phyloP scores from a whole-genome alignment of 2,113 vertebrate genomes.

The Tachysurus fulvidraco region DNA sequence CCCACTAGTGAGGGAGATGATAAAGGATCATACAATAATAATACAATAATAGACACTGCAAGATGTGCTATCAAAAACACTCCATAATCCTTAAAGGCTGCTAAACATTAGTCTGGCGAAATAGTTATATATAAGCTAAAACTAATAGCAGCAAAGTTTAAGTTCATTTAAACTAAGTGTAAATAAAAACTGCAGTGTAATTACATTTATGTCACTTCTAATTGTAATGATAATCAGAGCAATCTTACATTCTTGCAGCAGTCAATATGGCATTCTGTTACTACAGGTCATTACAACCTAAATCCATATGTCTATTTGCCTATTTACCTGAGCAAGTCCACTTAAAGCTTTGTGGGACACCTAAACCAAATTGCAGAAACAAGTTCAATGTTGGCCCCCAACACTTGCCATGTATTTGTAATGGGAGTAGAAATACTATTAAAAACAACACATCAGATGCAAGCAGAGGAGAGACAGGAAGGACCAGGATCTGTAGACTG shows the following conservation, averaged over 20 bases:
- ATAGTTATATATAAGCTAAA: background rate
- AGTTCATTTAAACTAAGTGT: background rate
- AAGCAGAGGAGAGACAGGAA: slow-evolving; percentile 55
- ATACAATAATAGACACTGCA: background rate
- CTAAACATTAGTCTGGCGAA: background rate
- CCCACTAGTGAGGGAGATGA: slow-evolving; percentile 39
- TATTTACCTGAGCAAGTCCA: slow-evolving; percentile 84
- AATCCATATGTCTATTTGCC: slow-evolving; percentile 11
- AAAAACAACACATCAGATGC: slow-evolving; percentile 51
- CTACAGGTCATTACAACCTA: background rate
- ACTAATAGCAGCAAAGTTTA: background rate
- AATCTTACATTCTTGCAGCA: slow-evolving; percentile 2
- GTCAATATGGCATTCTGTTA: background rate
- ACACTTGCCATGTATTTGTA: slow-evolving; percentile 25
- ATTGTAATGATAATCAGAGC: background rate
- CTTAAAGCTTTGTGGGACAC: slow-evolving; percentile 80
- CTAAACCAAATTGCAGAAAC: slow-evolving; percentile 73
- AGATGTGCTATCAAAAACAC: background rate
- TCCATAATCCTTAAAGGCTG: background rate
- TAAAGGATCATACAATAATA: slow-evolving; percentile 24
- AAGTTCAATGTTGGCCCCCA: slow-evolving; percentile 44
- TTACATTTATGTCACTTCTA: slow-evolving; percentile 15
- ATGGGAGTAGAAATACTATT: slow-evolving; percentile 27
- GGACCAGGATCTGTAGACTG: slow-evolving; percentile 52
- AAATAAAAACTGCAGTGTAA: background rate